Percentiles rank a stretch among this genome's conserved stretches.
These are phyloP conservation scores for Scelioninae gen. 1 DNA, from an alignment of 2,888 invertebrate genomes.

Conservation along the genomic window DNA sequence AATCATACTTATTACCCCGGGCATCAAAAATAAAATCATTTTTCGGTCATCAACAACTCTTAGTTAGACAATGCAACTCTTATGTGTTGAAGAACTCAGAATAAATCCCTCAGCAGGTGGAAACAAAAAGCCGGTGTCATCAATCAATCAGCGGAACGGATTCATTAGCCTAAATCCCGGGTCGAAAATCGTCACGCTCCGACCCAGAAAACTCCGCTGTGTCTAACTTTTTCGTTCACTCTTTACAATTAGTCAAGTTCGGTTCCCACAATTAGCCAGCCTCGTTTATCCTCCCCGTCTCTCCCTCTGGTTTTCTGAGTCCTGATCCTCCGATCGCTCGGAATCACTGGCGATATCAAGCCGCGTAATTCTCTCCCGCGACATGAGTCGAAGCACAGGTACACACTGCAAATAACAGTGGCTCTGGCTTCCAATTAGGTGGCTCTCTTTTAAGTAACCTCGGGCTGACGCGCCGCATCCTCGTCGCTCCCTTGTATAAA, in stretches of 20 bases:
- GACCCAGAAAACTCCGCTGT: constrained; percentile 12
- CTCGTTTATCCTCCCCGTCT: constrained; percentile 7
- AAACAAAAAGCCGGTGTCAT: constrained; percentile 35
- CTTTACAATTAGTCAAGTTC: constrained; percentile 60
- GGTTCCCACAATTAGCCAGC: constrained; percentile 63
- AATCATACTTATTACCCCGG: too few relatives aligned
- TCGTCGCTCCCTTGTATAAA: constrained; percentile 84
- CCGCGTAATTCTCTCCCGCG: constrained; percentile 74
- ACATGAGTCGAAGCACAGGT: constrained; percentile 77
- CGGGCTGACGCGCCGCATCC: constrained; percentile 80
- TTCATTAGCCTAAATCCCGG: constrained; percentile 28
- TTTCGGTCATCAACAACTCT: constrained; percentile 5
- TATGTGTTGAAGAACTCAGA: constrained; percentile 17
- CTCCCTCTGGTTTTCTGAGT: too few relatives aligned
- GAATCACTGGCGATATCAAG: constrained; percentile 64
- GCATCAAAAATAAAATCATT: constrained; percentile 9
- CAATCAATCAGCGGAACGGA: constrained; percentile 47
- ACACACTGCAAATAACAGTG: constrained; percentile 81
- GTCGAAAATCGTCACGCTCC: constrained; percentile 19
- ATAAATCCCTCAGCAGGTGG: constrained; percentile 35
- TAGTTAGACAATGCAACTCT: constrained; percentile 14
- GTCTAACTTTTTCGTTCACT: not conserved
- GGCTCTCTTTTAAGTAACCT: constrained; percentile 79
- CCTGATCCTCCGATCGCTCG: constrained; percentile 46
- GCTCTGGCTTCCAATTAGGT: constrained; percentile 84